A percentile compares a stretch with the other conserved stretches of the same genome.
Evolutionary conservation across 1,140 invertebrate species (phyloP).

Genomic region (Hycleus phaleratus): DNA sequence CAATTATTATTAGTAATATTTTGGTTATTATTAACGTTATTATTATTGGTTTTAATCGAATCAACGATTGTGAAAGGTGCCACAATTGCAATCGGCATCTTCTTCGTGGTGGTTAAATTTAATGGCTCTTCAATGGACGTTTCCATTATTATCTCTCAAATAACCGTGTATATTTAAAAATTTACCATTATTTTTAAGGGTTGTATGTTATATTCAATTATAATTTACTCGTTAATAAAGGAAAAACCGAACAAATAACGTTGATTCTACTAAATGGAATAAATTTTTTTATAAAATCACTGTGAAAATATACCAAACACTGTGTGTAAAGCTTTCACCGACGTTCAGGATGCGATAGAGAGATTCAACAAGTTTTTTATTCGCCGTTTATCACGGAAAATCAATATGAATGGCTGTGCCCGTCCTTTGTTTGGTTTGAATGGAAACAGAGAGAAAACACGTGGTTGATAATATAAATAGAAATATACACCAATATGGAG

Average conservation of each 20-base stretch:
- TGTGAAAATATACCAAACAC: slow-evolving; percentile 11
- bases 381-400: slow-evolving; percentile 41
- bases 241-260: too few relatives aligned
- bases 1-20: slow-evolving; percentile 17
- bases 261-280: too few relatives aligned
- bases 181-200: too few relatives aligned
- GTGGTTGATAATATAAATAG: slow-evolving; percentile 18
- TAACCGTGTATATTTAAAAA: background rate
- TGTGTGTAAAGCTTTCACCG: slow-evolving; percentile 27
- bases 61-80: slow-evolving; percentile 29
- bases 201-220: too few relatives aligned
- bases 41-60: slow-evolving; percentile 3
- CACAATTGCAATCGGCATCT: slow-evolving; percentile 42
- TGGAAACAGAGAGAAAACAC: slow-evolving; percentile 37
- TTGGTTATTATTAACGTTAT: slow-evolving; percentile 19
- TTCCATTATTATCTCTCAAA: slow-evolving; percentile 22
- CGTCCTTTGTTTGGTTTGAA: slow-evolving; percentile 40
- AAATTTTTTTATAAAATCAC: too few relatives aligned
- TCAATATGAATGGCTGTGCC: slow-evolving; percentile 42
- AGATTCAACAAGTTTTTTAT: slow-evolving; percentile 45
- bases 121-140: slow-evolving; percentile 37
- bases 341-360: slow-evolving; percentile 3
- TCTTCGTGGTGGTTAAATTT: slow-evolving; percentile 41
- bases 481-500: background rate
- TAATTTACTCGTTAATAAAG: too few relatives aligned